These are phyloP conservation scores for Dolichotis patagonum DNA, from an alignment of 2,113 vertebrate species.

Conservation along the genomic window DNA sequence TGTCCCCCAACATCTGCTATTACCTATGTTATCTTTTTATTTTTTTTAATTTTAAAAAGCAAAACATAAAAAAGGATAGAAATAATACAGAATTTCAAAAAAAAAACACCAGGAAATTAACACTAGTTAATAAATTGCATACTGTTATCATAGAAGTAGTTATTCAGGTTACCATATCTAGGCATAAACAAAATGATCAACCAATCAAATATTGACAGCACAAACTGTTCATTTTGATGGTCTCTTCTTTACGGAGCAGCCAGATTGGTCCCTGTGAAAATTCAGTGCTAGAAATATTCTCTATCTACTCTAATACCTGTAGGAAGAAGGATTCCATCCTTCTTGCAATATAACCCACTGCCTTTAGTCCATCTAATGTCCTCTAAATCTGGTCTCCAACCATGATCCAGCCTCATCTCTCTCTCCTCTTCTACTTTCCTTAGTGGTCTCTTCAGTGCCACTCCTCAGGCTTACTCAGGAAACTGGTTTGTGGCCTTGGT, in stretches of 20 bases:
- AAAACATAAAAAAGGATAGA: too few species aligned
- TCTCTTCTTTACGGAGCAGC: neutral
- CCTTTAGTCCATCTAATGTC: fast-evolving
- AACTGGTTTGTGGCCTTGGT: neutral
- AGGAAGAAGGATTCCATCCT: neutral
- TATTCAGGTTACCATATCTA: too few species aligned
- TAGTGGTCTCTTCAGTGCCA: neutral
- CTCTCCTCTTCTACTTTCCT: neutral
- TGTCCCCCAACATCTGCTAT: neutral
- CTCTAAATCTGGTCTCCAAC: neutral
- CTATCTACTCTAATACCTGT: neutral
- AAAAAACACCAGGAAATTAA: too few species aligned
- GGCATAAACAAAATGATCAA: too few species aligned
- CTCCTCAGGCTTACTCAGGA: neutral
- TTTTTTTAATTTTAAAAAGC: too few species aligned
- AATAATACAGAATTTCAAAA: too few species aligned
- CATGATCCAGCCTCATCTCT: neutral
- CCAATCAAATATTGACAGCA: too few species aligned
- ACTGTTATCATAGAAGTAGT: too few species aligned
- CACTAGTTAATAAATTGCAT: too few species aligned
- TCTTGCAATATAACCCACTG: neutral
- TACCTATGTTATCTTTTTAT: neutral
- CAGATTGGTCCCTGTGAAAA: neutral
- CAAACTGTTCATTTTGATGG: too few species aligned
- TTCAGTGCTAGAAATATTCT: neutral